Base-by-base conservation (phyloP, 2,888 invertebrate genomes). In the Branchellion lobata region DNA sequence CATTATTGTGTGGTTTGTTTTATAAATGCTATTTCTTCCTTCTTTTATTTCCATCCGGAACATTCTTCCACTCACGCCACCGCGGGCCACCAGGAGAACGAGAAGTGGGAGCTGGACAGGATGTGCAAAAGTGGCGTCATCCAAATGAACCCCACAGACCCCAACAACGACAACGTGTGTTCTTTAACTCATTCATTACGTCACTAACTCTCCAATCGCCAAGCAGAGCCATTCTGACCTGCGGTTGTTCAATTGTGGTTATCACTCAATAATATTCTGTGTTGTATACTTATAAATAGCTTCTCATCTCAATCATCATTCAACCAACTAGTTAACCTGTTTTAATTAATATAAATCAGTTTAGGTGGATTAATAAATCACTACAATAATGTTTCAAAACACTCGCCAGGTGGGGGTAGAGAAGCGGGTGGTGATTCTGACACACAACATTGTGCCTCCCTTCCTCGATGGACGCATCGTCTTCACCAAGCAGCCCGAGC, bases 401-500 rank as follows among this genome's bases (percentile, higher is more conserved):
- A 57, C 21, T 57, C 61, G 61, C 61, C 21, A 57, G 61, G n/a
- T 57, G 61, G 61, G 11, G 61, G 3, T 92, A 69, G 92, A 96
- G 80, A 96, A 96, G 82, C 90, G 97, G 68, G 97, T 99, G 0
- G 97, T 99, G 89, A 89, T 99, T 27, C 88, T 98, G 8, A 98
- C 99, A 0, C 96, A 97, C 87, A 98, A 99, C 86, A 95, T 98
- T 80, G 94, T 99, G 8, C 99, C 99, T 0, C 99, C 99, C 0
- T 99, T 99, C 89, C 90, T 99, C 1, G 99, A 99, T 88, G 99
- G 99, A 0, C 90, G 99, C 79, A 98, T 99, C 83, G 96, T 98
- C 0, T 99, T 99, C 88, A 99, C 99, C 0, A 99, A 98, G 85
- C 98, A 99, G 87, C 96, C 96, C 0, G 97, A 98, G 86, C 98